phyloP scores from a whole-genome alignment of 2,113 vertebrate species.

The Microcebus murinus region DNA sequence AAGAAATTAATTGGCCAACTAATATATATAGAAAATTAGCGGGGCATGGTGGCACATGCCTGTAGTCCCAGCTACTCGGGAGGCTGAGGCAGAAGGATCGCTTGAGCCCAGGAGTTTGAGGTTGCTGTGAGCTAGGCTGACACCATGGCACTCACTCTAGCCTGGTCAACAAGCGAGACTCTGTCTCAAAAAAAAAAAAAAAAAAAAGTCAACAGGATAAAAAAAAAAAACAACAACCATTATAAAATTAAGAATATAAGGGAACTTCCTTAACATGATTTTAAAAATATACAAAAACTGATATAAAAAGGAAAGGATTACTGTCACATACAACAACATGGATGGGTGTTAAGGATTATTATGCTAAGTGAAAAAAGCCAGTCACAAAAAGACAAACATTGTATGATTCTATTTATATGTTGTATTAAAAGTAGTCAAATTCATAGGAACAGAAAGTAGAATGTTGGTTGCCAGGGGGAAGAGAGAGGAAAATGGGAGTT shows the following conservation, averaged over 20 bases:
- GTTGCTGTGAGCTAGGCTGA: no score
- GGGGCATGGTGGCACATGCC: no score
- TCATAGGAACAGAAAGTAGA: neutral
- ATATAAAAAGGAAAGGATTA: neutral
- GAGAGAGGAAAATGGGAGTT: neutral
- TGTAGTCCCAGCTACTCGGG: no score
- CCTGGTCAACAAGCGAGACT: no score
- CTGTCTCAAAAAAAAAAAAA: neutral
- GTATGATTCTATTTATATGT: neutral
- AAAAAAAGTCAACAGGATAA: neutral
- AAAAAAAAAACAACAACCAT: neutral
- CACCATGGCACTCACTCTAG: no score
- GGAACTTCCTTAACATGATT: neutral
- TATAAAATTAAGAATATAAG: neutral
- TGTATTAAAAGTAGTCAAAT: neutral
- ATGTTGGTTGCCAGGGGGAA: neutral
- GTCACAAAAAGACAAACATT: neutral
- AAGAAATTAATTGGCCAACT: no score
- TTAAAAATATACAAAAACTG: neutral
- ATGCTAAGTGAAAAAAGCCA: neutral
- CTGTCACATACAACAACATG: neutral
- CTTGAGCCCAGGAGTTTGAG: no score
- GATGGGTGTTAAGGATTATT: neutral
- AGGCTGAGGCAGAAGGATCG: no score
- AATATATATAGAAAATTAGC: no score